Evolutionary conservation across 1,140 invertebrate species (phyloP).

Genomic region (Euglossa dilemma): DNA sequence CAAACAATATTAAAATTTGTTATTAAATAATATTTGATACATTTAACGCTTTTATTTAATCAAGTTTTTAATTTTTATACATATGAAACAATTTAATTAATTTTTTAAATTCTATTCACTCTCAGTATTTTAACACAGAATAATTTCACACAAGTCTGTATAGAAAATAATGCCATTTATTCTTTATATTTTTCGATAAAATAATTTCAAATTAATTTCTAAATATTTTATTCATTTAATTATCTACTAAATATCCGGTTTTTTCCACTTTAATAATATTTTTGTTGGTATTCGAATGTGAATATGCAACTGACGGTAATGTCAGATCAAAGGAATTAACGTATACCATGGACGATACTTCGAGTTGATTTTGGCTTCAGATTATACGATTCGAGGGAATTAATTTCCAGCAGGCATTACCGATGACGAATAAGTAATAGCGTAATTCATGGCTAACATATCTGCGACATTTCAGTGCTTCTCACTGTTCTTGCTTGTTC

Average conservation of each 20-base stretch:
- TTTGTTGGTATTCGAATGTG: background rate
- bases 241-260: background rate
- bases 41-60: no score
- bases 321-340: slow-evolving; percentile 6
- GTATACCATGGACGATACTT: background rate
- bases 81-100: no score
- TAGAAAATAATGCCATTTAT: no score
- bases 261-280: background rate
- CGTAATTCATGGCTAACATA: slow-evolving; percentile 11
- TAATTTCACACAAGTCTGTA: no score
- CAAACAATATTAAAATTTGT: no score
- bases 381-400: slow-evolving; percentile 12
- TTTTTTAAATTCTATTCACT: no score
- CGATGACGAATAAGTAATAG: slow-evolving; percentile 27
- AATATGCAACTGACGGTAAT: background rate
- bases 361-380: slow-evolving; percentile 21
- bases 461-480: slow-evolving; percentile 25
- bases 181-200: background rate
- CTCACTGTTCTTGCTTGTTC: slow-evolving; percentile 4
- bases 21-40: no score
- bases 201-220: background rate
- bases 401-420: slow-evolving; percentile 10
- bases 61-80: no score
- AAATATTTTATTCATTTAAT: background rate
- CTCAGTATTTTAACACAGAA: no score